These are phyloP conservation scores for Drosophila nikananu DNA, from an alignment of 1,140 invertebrate species.

Conservation along the genomic window DNA sequence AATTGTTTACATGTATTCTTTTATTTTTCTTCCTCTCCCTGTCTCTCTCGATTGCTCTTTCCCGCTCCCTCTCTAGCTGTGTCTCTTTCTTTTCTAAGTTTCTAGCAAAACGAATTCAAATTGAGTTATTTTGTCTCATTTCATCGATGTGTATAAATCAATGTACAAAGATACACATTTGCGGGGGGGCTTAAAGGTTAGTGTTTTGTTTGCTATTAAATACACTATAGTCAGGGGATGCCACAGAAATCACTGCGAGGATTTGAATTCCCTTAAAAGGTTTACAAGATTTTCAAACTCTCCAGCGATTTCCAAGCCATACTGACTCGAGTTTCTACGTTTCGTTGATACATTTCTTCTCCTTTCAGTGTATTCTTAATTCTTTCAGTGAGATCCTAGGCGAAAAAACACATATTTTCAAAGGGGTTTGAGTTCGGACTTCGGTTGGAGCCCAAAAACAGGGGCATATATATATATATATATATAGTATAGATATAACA, in stretches of 20 bases:
- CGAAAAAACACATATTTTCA: conserved; percentile 5
- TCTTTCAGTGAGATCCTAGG: conserved; percentile 22
- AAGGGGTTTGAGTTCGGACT: background rate
- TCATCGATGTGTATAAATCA: conserved; percentile 30
- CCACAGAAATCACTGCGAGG: too few relatives aligned
- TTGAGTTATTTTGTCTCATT: conserved; percentile 38
- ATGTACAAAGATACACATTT: conserved; percentile 33
- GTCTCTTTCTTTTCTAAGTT: conserved; percentile 20
- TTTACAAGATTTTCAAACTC: too few relatives aligned
- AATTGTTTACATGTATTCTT: conserved; percentile 51
- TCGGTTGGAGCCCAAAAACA: conserved; percentile 1
- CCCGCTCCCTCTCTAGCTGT: background rate
- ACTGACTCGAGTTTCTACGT: background rate
- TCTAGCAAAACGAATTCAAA: conserved; percentile 41
- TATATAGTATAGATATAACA: conserved; percentile 20
- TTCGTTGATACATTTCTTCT: conserved; percentile 25
- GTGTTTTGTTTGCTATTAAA: conserved; percentile 1
- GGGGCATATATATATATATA: conserved; percentile 1
- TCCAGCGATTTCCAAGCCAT: background rate
- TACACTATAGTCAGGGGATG: background rate
- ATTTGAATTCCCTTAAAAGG: background rate
- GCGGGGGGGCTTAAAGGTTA: background rate
- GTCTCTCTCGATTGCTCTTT: background rate
- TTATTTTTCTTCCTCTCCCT: conserved; percentile 16
- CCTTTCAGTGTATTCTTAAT: background rate